Evolutionary conservation across 2,113 vertebrate genomes (phyloP).

Genomic region (Cygnus atratus): DNA sequence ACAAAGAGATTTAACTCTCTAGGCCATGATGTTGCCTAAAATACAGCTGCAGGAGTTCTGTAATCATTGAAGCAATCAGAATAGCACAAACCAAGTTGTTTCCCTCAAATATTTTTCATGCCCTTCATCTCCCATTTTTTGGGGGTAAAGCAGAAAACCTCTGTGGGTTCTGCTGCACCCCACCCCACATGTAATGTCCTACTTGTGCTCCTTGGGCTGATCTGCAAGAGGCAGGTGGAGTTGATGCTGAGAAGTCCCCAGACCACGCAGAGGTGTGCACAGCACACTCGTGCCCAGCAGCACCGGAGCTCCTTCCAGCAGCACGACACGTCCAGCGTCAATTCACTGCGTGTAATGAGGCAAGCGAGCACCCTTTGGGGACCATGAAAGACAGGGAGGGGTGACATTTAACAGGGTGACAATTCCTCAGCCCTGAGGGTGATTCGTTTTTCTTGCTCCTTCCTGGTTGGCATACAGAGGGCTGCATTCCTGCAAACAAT

Average conservation of each 20-base stretch:
- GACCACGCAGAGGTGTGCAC: accelerated
- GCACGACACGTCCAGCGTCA: accelerated
- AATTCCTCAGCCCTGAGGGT: background rate
- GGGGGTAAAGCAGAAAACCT: background rate
- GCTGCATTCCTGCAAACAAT: conserved; percentile 33
- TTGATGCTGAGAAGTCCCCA: background rate
- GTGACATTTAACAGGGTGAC: background rate
- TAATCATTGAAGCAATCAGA: background rate
- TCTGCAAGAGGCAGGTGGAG: background rate
- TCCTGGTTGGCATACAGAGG: conserved; percentile 46
- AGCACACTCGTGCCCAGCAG: accelerated
- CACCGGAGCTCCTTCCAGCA: background rate
- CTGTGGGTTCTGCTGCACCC: background rate
- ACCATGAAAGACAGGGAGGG: background rate
- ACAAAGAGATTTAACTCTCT: background rate
- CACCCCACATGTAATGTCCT: background rate
- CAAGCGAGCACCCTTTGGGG: background rate
- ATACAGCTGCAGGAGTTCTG: background rate
- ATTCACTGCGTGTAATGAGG: background rate
- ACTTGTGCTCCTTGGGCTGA: background rate
- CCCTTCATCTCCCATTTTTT: background rate
- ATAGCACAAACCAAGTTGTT: background rate
- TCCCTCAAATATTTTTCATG: background rate
- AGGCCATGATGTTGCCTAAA: background rate
- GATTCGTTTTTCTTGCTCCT: conserved; percentile 13